A percentile compares a stretch with the other conserved stretches of the same genome.
phyloP scores from a whole-genome alignment of 2,113 vertebrate genomes.

The Neodon shergylaensis region DNA sequence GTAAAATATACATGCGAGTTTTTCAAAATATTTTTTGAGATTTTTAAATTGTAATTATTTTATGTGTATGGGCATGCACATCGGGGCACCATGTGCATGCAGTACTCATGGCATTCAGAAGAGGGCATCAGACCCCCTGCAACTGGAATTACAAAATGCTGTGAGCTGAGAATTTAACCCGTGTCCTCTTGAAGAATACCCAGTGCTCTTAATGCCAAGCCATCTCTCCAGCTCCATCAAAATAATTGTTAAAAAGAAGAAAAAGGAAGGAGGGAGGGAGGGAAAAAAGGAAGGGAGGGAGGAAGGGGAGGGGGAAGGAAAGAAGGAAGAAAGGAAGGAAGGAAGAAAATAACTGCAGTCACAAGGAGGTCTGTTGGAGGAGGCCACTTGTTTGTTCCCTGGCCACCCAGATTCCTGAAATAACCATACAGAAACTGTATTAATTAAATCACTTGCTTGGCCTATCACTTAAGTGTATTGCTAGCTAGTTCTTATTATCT shows the following conservation, averaged over 20 bases:
- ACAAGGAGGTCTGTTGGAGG: neutral
- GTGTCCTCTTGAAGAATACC: neutral
- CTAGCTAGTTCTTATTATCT: no score
- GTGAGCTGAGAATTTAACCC: neutral
- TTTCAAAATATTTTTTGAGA: neutral
- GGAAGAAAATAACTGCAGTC: neutral
- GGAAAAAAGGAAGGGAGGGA: neutral
- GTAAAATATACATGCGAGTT: neutral
- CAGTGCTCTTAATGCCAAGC: neutral
- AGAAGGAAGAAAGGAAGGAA: neutral
- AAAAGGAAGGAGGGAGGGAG: neutral
- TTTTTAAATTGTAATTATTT: neutral
- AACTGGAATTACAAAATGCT: neutral
- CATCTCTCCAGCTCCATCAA: neutral
- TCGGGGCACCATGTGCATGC: neutral
- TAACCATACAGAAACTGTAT: no score
- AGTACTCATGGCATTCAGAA: neutral
- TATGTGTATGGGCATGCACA: neutral
- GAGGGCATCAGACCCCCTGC: neutral
- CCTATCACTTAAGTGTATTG: no score
- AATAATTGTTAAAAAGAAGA: neutral
- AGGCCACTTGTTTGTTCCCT: no score
- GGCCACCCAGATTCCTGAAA: no score
- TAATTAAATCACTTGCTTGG: no score
- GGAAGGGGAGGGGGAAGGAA: neutral